phyloP scores from a whole-genome alignment of 2,888 invertebrate genomes.

The Ectobius pallidus region DNA sequence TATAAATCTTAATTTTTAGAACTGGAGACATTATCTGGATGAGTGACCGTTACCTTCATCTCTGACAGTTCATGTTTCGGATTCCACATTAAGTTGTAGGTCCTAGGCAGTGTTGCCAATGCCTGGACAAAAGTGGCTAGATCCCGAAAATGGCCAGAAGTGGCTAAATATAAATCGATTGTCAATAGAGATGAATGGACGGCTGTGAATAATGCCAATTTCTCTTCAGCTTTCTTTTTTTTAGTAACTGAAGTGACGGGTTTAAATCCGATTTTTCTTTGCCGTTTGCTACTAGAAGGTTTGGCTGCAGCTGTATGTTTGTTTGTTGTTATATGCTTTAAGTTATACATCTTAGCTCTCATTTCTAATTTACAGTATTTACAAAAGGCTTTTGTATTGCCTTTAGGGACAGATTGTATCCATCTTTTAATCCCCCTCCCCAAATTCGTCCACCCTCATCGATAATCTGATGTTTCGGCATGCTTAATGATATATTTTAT shows the following conservation, averaged over 20 bases:
- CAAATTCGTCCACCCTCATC: background rate
- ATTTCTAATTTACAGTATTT: slow-evolving; percentile 1
- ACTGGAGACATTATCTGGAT: too few species aligned
- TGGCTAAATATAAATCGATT: too few species aligned
- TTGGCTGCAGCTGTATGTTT: slow-evolving; percentile 3
- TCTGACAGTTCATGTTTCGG: too few species aligned
- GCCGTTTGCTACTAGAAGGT: slow-evolving; percentile 10
- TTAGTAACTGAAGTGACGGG: slow-evolving; percentile 1
- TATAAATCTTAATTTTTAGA: too few species aligned
- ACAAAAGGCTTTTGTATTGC: slow-evolving; percentile 7
- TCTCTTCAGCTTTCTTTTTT: slow-evolving; percentile 1
- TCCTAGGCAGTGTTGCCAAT: too few species aligned
- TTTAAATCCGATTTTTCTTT: background rate
- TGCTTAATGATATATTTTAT: background rate
- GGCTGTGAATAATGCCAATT: slow-evolving; percentile 11
- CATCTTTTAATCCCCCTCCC: background rate
- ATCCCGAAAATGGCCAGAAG: too few species aligned
- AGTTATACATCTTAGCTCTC: slow-evolving; percentile 14
- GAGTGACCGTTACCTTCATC: too few species aligned
- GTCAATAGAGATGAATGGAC: slow-evolving; percentile 11
- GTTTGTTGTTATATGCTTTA: slow-evolving; percentile 2
- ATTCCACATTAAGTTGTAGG: too few species aligned
- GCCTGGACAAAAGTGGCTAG: too few species aligned
- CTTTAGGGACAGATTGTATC: slow-evolving; percentile 5
- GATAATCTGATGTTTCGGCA: background rate